Conservation (phyloP, 2,113 vertebrate genomes). For the Oreochromis tanganicae region DNA sequence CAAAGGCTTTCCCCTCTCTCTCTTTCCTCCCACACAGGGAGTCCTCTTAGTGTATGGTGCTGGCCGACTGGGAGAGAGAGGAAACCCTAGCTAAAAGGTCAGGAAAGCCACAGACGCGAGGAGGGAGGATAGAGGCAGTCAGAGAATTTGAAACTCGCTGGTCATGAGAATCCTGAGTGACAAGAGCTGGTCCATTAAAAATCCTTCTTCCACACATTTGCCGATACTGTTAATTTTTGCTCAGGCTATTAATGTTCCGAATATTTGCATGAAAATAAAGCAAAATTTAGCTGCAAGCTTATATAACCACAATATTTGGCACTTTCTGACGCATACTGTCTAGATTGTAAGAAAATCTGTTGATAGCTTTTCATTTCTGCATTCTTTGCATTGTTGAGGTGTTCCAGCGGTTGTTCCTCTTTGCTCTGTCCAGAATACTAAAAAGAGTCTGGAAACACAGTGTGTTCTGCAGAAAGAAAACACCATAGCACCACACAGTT, state of each 20-base stretch:
- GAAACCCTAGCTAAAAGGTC: slow-evolving; percentile 41
- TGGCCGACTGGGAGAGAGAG: slow-evolving; percentile 11
- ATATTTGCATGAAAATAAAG: neutral
- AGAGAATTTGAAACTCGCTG: slow-evolving; percentile 14
- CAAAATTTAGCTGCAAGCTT: neutral
- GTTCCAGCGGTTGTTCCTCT: slow-evolving; percentile 40
- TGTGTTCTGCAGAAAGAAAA: slow-evolving; percentile 47
- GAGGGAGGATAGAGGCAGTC: neutral
- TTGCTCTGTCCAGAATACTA: slow-evolving; percentile 31
- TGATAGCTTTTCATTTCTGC: slow-evolving; percentile 39
- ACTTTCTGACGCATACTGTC: neutral
- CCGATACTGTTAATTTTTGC: neutral
- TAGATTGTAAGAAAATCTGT: slow-evolving; percentile 2
- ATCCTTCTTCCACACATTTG: neutral
- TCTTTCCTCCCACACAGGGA: slow-evolving; percentile 35
- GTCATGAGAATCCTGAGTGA: neutral
- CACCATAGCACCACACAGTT: slow-evolving; percentile 50
- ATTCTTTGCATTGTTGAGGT: slow-evolving; percentile 52
- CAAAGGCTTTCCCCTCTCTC: slow-evolving; percentile 36
- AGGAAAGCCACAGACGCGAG: slow-evolving; percentile 28
- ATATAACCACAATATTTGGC: neutral
- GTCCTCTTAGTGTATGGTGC: slow-evolving; percentile 23
- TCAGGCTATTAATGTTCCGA: neutral
- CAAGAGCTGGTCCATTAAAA: neutral
- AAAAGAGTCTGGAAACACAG: slow-evolving; percentile 50